Percentiles rank a stretch among this genome's conserved stretches.
Conservation (phyloP, 2,888 invertebrate genomes). For the Trilocha varians region DNA sequence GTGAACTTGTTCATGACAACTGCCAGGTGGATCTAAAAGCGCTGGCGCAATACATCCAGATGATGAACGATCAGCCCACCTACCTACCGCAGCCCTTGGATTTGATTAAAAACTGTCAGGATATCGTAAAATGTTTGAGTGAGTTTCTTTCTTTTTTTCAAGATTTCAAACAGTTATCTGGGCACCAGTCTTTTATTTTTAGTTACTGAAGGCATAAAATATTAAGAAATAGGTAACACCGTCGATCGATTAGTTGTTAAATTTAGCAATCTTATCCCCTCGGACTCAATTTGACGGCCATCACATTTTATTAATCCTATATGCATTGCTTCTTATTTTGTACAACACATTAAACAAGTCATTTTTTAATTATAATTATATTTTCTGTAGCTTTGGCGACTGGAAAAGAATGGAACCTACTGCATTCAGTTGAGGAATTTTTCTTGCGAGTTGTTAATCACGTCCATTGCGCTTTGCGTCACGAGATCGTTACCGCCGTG, state of each 20-base stretch:
- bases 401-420: conserved; percentile 35
- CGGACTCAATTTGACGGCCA: no score
- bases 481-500: conserved; percentile 68
- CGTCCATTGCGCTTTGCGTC: conserved; percentile 36
- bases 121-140: conserved; percentile 67
- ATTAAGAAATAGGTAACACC: no score
- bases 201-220: no score
- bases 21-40: conserved; percentile 45
- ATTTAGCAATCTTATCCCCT: no score
- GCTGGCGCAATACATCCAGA: conserved; percentile 61
- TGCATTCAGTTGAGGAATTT: conserved; percentile 49
- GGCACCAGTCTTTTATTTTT: no score
- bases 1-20: conserved; percentile 64
- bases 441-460: conserved; percentile 40
- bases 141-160: conserved; percentile 28
- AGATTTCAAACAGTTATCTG: no score
- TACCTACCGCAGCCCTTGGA: conserved; percentile 52
- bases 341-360: not conserved
- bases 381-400: conserved; percentile 37
- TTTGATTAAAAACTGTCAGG: conserved; percentile 57
- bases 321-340: not conserved
- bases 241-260: no score
- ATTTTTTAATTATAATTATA: no score
- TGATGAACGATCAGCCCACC: conserved; percentile 58
- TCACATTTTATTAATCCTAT: no score